Base-by-base conservation (phyloP, 92 coral and sea anemone species). In the Parazoanthus atlanticus region DNA sequence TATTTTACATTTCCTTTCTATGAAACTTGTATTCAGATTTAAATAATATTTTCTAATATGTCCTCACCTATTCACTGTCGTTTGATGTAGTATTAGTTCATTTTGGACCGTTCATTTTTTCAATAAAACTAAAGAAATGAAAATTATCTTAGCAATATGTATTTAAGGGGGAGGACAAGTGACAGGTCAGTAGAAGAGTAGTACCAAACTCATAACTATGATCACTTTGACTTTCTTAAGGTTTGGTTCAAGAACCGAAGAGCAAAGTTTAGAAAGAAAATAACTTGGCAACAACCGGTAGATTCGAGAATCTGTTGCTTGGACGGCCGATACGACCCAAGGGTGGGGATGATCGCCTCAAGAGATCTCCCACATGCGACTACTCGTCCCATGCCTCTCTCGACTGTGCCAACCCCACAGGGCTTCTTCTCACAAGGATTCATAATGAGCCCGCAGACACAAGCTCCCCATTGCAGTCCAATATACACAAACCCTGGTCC, bases 241-340 rank as follows among this genome's bases (percentile, higher is more conserved):
- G 87, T 84, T 8, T 84, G 87, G 87, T 84, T 84, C 64, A 84
- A 84, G 64, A 84, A 84, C 10, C 74, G 87, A 84, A 71, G 87
- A 46, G 87, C 87, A 43, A 84, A 84, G 78, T 84, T 84, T 31
- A 70, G 87, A 32, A 84, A 84, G 33, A 84, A 70, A 8, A 69
- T 84, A 43, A 84, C 79, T 9, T 84, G 78, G 87, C 87, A 84
- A 84, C 56, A 19, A 49, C 87, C 87, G 61, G 6, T 73, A 52
- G 87, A 70, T 13, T 40, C 87, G 40, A 84, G 87, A 70, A 19
- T 40, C 26, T 73, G 69, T 56, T 65, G 32, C 38, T 19, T 29
- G 41, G 78, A 84, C 25, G 13, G 78, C 11, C 61, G 78, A 16
- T 84, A 43, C 65, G 87, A 73, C 21, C 16, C 87, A 41, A 47